Evolutionary conservation across 2,888 invertebrate species (phyloP).

Genomic region (Melolontha melolontha): DNA sequence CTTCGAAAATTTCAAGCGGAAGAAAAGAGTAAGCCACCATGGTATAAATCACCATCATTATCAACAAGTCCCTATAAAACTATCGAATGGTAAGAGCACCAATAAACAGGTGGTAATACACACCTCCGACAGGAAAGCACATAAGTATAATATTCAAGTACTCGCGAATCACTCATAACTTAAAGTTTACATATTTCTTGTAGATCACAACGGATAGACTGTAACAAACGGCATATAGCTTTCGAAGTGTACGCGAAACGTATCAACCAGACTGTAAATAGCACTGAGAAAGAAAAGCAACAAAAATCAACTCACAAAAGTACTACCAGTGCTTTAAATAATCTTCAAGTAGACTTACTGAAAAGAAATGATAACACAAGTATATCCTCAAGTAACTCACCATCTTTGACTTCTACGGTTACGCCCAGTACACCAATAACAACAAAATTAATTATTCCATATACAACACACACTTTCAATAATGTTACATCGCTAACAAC

Average conservation of each 20-base stretch:
- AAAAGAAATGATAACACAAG: too few species aligned
- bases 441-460: too few species aligned
- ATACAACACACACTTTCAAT: too few species aligned
- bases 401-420: too few species aligned
- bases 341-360: too few species aligned
- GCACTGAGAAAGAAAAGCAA: not conserved
- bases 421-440: too few species aligned
- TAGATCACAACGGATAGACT: conserved; percentile 4
- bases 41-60: conserved; percentile 2
- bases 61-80: not conserved
- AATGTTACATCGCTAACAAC: too few species aligned
- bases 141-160: not conserved
- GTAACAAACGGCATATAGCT: conserved; percentile 24
- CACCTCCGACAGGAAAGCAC: not conserved
- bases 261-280: conserved; percentile 8
- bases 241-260: conserved; percentile 23
- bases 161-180: not conserved
- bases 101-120: not conserved
- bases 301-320: too few species aligned
- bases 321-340: too few species aligned
- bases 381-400: too few species aligned
- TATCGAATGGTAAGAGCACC: not conserved
- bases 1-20: not conserved
- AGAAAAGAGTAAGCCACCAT: conserved; percentile 6
- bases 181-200: conserved; percentile 2